Evolutionary conservation across 1,140 invertebrate species (phyloP).

Genomic region (Ridgeia piscesae): DNA sequence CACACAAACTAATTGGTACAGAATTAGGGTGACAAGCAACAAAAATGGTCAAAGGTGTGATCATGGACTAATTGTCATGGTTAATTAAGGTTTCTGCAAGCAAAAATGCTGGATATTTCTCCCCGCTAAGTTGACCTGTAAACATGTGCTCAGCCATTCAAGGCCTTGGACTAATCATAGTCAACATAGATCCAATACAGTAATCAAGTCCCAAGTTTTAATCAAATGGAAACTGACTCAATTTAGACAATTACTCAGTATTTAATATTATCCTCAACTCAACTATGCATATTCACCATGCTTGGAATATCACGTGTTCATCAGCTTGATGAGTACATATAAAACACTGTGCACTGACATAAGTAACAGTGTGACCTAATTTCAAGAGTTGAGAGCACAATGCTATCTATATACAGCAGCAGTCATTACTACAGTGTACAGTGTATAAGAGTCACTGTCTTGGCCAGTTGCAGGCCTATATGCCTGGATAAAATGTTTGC

Average conservation of each 20-base stretch:
- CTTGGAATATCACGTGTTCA: not conserved
- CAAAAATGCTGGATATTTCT: not conserved
- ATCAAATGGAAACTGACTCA: not conserved
- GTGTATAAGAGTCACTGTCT: too few species aligned
- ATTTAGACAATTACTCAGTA: not conserved
- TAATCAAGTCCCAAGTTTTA: not conserved
- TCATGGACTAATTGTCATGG: too few species aligned
- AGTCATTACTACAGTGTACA: too few species aligned
- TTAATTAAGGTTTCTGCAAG: not conserved
- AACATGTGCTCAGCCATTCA: not conserved
- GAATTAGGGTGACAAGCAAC: too few species aligned
- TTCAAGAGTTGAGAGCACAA: not conserved
- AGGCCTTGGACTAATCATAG: not conserved
- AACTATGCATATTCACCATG: not conserved
- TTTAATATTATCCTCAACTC: not conserved
- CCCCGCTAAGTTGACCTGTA: not conserved
- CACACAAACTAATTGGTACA: too few species aligned
- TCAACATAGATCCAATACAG: not conserved
- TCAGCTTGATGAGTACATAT: not conserved
- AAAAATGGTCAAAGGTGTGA: too few species aligned
- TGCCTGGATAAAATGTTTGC: too few species aligned
- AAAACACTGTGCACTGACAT: too few species aligned
- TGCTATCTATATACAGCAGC: not conserved
- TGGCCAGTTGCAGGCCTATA: too few species aligned
- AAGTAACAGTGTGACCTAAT: not conserved